phyloP scores from a whole-genome alignment of 2,888 invertebrate genomes.

The Pycnomerus fuliginosus region DNA sequence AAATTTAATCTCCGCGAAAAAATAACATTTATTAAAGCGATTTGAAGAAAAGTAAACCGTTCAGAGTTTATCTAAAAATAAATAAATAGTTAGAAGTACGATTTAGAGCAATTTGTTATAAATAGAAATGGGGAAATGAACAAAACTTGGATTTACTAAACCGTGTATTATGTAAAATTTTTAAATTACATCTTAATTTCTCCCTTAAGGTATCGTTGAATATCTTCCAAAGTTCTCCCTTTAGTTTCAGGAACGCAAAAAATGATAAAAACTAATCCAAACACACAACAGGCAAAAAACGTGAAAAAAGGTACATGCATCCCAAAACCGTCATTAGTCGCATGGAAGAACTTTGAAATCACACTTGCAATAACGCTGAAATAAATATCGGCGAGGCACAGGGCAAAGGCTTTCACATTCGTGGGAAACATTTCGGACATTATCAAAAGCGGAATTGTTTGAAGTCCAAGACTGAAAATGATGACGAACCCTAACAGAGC shows the following conservation, averaged over 20 bases:
- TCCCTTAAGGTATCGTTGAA: conserved; percentile 45
- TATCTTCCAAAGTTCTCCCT: conserved; percentile 56
- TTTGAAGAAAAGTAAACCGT: no score
- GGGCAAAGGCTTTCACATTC: conserved; percentile 58
- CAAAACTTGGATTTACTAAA: no score
- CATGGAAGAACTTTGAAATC: conserved; percentile 54
- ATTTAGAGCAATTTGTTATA: no score
- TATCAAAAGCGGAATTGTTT: conserved; percentile 56
- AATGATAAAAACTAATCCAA: conserved; percentile 51
- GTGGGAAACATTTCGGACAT: conserved; percentile 59
- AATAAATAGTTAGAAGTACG: no score
- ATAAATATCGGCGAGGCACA: conserved; percentile 57
- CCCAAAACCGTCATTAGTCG: conserved; percentile 48
- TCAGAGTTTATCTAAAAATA: no score
- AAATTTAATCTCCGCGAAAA: no score
- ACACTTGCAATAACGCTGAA: conserved; percentile 54
- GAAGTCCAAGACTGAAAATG: conserved; percentile 56
- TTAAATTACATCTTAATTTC: conserved; percentile 17
- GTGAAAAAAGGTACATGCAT: conserved; percentile 54
- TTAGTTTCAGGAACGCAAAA: conserved; percentile 56
- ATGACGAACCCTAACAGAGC: conserved; percentile 55
- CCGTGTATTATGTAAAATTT: no score
- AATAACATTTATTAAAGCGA: no score
- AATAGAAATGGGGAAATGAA: no score
- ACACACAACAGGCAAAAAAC: conserved; percentile 49